Conservation (phyloP, 2,888 invertebrate genomes). For the Drosophila gaucha region DNA sequence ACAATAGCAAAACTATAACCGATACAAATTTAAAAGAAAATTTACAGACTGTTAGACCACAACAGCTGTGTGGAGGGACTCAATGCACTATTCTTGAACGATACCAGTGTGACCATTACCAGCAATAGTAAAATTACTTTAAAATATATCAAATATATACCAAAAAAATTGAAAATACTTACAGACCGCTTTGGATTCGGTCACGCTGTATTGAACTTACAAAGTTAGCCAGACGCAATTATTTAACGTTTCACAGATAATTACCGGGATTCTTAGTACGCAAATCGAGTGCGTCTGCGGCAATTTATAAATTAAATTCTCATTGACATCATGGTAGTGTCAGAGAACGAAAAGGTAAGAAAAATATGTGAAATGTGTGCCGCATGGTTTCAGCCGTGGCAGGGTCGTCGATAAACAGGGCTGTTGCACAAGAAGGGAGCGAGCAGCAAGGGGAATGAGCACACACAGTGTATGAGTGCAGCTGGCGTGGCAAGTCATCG, state of each 20-base stretch:
- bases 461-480: constrained; percentile 54
- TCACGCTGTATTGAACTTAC: constrained; percentile 56
- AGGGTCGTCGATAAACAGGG: constrained; percentile 72
- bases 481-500: constrained; percentile 65
- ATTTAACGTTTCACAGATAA: constrained; percentile 48
- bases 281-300: constrained; percentile 54
- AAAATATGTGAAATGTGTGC: constrained; percentile 37
- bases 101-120: constrained; percentile 27
- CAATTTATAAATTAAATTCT: constrained; percentile 30
- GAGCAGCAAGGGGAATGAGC: constrained; percentile 13
- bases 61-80: not conserved
- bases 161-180: constrained; percentile 20
- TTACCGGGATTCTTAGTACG: constrained; percentile 43
- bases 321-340: constrained; percentile 68
- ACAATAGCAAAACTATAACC: not conserved
- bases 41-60: constrained; percentile 12
- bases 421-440: constrained; percentile 66
- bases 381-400: constrained; percentile 73
- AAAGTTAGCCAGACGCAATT: constrained; percentile 53
- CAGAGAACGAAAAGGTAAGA: constrained; percentile 75
- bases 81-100: not conserved
- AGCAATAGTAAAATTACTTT: not conserved
- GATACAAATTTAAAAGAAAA: not conserved
- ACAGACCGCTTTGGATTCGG: constrained; percentile 24
- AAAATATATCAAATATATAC: constrained; percentile 29